Evolutionary conservation across 2,797 vertebrate genomes (phyloP).

Genomic region (Leucoraja ocellata): DNA sequence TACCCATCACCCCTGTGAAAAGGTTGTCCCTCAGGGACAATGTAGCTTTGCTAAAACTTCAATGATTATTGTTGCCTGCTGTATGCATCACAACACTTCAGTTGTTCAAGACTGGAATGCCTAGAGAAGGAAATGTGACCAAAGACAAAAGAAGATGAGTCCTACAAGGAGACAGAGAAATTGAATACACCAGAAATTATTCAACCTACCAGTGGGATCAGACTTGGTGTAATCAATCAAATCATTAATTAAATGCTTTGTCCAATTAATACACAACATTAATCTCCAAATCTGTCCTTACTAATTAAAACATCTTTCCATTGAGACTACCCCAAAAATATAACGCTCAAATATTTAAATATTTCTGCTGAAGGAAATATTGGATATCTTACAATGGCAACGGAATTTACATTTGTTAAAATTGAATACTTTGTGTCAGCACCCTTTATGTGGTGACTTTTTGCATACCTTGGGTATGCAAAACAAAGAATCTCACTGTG

Average conservation of each 20-base stretch:
- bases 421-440: too few species aligned
- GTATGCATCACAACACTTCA: background rate
- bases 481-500: too few species aligned
- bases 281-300: background rate
- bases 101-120: background rate
- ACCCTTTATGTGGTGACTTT: too few species aligned
- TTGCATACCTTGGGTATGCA: too few species aligned
- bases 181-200: background rate
- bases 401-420: background rate
- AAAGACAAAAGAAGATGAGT: background rate
- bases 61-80: background rate
- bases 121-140: background rate
- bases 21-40: too few species aligned
- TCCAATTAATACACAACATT: background rate
- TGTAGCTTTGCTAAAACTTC: background rate
- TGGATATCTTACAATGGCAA: background rate
- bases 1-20: too few species aligned
- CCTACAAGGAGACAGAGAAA: background rate
- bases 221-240: background rate
- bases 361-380: background rate
- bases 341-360: background rate
- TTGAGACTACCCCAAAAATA: background rate
- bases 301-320: background rate
- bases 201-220: background rate
- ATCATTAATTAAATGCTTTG: conserved; percentile 1